These are phyloP conservation scores for Crotalus viridis DNA, from an alignment of 2,113 vertebrate species.

Conservation along the genomic window DNA sequence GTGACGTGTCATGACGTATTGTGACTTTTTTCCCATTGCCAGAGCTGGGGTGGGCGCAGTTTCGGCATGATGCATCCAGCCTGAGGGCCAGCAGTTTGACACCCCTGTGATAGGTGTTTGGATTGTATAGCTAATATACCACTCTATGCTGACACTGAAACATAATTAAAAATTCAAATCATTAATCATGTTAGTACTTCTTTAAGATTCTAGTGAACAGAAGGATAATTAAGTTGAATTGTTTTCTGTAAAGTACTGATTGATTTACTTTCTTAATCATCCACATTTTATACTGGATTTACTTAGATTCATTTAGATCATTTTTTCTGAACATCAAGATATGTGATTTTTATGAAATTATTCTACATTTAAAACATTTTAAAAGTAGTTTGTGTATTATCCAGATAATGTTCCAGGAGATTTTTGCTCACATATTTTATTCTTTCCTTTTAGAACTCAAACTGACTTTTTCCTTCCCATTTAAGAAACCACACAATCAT, in stretches of 20 bases:
- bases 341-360: not conserved
- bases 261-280: not conserved
- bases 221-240: not conserved
- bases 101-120: not conserved
- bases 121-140: not conserved
- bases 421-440: not conserved
- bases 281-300: not conserved
- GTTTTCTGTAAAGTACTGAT: not conserved
- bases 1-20: no score
- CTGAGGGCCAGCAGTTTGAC: no score
- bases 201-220: not conserved
- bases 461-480: not conserved
- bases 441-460: not conserved
- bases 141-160: not conserved
- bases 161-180: not conserved
- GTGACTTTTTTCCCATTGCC: no score
- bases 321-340: not conserved
- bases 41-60: no score
- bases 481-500: not conserved
- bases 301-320: not conserved
- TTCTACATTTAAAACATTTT: not conserved
- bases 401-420: accelerated
- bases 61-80: no score
- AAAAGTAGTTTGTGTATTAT: not conserved
- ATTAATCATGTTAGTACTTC: accelerated